Base-by-base conservation (phyloP, 2,888 invertebrate species). In the Nasonia oneida region DNA sequence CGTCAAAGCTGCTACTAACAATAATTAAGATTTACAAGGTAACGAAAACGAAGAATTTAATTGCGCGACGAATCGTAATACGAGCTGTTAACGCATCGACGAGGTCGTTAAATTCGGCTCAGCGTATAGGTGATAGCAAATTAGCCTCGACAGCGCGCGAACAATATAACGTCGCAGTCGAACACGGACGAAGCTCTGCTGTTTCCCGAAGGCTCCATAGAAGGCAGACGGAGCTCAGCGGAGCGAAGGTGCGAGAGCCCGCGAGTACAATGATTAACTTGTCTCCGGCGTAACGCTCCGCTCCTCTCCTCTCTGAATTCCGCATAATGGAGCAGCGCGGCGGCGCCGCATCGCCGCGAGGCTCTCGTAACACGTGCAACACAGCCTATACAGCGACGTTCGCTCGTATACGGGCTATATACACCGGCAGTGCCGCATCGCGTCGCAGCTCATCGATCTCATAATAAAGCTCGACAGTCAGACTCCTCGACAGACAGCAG, bases 391-490 rank as follows among this genome's bases (percentile, higher is more conserved):
- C 50, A n/a, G 61, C 64, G 23, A n/a, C 50, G 42, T 74, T 64
- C 74, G 74, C 74, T 33, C 64, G 37, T 42, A 29, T 47, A 33
- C 67, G 47, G 15, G 67, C 15, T 39, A 10, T 18, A 71, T 15
- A 33, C 29, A 15, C 15, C 14, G 12, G 29, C 23, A 29, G 23
- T 10, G 14, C 8, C n/a, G 71, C 37, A 12, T 10, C 2, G 73
- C 42, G 18, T 23, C 64, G 64, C 79, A 14, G 29, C 29, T 76
- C 76, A 77, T 85, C 81, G 81, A 85, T 85, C 71, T 75, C 77
- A 85, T 76, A 77, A 84, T 75, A 64, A 84, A 53, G 84, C 74
- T 78, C 77, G 81, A 79, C 85, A 71, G 70, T 67, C 42, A 57
- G 76, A 18, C 14, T 29, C 14, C 42, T 33, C 76, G 37, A 53